Base-by-base conservation (phyloP, 2,797 vertebrate species). In the Peromyscus attwateri region DNA sequence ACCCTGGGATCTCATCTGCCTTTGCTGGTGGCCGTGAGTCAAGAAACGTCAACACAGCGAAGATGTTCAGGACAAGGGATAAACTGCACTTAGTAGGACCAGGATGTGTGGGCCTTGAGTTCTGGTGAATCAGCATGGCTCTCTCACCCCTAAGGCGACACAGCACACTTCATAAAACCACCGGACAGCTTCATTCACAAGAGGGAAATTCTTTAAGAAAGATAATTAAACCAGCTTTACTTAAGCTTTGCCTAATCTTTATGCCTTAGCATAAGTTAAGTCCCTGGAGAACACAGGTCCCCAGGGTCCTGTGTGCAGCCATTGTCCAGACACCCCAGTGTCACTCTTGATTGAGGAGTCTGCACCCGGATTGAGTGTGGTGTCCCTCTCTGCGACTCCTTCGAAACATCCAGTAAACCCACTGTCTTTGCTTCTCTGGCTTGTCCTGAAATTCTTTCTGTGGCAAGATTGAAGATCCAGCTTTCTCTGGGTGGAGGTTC, bases 291-390 rank as follows among this genome's bases (percentile, higher is more conserved):
- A 70, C 21, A n/a, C 10, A 40, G n/a, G 57, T 16, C 21, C 25
- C 27, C 23, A 40, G 25, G 27, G 64, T 52, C 83, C 9, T 4
- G 2, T n/a, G 84, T 10, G 4, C 31, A 70, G 16, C n/a, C n/a
- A 60, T 21, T 14, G 52, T 31, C 52, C 21, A 12, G n/a, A 31
- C n/a, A 73, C 0, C 68, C 19, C 25, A 11, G 52, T 19, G 70
- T 6, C 16, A 0, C 10, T 73, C 37, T 57, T 57, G 27, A 23
- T 57, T 31, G 52, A 88, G n/a, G n/a, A 57, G 2, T 49, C 40
- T 37, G 19, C 0, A 19, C 25, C 25, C 0, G 0, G 57, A 12
- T 71, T 23, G 4, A n/a, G 6, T 4, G 12, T 52, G 64, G 4
- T 37, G 46, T 29, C 34, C 46, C 17, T 37, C 34, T 43, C n/a